These are phyloP conservation scores for Pipistrellus pygmaeus DNA, from an alignment of 2,797 vertebrate species.

Conservation along the genomic window DNA sequence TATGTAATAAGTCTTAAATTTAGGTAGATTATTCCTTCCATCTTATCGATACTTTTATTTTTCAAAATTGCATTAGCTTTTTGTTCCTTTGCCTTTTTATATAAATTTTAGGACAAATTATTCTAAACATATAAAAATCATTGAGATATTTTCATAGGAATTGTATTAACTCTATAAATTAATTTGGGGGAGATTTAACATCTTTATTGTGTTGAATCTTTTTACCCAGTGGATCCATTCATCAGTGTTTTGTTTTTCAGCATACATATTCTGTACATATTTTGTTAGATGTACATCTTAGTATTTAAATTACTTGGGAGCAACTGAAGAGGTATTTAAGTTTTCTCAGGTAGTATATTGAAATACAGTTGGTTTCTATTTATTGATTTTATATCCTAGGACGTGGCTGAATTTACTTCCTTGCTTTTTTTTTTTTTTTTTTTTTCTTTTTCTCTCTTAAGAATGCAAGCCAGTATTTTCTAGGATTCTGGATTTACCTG, in stretches of 20 bases:
- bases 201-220: constrained; percentile 34
- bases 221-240: background rate
- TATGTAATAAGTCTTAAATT: background rate
- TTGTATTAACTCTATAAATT: constrained; percentile 37
- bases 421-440: background rate
- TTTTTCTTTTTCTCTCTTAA: background rate
- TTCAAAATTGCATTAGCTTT: constrained; percentile 49
- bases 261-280: background rate
- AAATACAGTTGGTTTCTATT: constrained; percentile 1
- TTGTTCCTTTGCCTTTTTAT: background rate
- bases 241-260: constrained; percentile 24
- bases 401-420: background rate
- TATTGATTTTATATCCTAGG: background rate
- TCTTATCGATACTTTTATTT: background rate
- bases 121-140: background rate
- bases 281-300: background rate
- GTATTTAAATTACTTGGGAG: background rate
- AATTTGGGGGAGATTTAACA: background rate
- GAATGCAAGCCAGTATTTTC: background rate
- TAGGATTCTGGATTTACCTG: constrained; percentile 1
- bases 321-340: background rate
- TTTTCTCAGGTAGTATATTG: background rate
- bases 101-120: constrained; percentile 30
- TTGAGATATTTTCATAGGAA: constrained; percentile 14
- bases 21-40: background rate